Percentiles rank a stretch among this genome's conserved stretches.
These are phyloP conservation scores for Merluccius polli DNA, from an alignment of 2,797 vertebrate species.

Conservation along the genomic window DNA sequence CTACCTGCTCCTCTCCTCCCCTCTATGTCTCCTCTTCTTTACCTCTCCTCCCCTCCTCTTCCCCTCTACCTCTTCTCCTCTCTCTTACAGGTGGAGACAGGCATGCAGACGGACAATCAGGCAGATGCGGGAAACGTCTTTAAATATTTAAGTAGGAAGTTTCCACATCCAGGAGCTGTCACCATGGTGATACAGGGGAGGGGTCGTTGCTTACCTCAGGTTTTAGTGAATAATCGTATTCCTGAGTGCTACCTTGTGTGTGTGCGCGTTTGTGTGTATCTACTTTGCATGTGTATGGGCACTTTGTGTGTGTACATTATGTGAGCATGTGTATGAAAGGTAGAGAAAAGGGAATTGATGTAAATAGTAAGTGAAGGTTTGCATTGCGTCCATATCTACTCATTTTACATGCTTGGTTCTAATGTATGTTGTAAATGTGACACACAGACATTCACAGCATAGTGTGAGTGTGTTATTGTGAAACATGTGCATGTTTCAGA, in stretches of 20 bases:
- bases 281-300: background rate
- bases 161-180: slow-evolving; percentile 24
- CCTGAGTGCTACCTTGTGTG: background rate
- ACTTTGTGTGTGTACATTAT: slow-evolving; percentile 12
- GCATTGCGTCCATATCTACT: too few relatives aligned
- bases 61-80: background rate
- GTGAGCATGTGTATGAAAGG: slow-evolving; percentile 10
- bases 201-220: slow-evolving; percentile 21
- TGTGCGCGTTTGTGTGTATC: background rate
- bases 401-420: too few relatives aligned
- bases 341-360: slow-evolving; percentile 1
- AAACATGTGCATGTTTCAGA: too few relatives aligned
- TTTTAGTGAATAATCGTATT: slow-evolving; percentile 43
- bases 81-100: slow-evolving; percentile 3
- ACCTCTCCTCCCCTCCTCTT: background rate
- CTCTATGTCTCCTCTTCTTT: too few relatives aligned
- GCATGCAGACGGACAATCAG: background rate
- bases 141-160: slow-evolving; percentile 45
- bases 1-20: too few relatives aligned
- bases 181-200: slow-evolving; percentile 40
- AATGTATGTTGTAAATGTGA: too few relatives aligned
- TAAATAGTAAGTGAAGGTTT: too few relatives aligned
- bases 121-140: slow-evolving; percentile 31
- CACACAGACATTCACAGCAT: background rate
- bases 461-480: background rate